phyloP scores from a whole-genome alignment of 2,888 invertebrate species.

The Parnassius orleans region DNA sequence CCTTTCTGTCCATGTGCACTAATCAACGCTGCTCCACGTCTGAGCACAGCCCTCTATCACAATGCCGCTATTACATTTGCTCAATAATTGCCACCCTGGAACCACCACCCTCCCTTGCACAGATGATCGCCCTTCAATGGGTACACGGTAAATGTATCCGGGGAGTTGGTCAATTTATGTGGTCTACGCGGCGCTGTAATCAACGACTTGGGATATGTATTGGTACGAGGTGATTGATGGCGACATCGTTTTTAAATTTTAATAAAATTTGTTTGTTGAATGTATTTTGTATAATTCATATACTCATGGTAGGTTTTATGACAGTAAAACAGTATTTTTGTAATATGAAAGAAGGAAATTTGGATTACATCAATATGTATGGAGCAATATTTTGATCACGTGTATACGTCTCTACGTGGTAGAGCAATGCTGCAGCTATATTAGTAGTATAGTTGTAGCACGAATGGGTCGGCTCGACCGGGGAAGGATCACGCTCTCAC shows the following conservation, averaged over 20 bases:
- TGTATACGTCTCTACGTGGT: no score
- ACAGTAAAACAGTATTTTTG: no score
- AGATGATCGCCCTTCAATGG: slow-evolving; percentile 40
- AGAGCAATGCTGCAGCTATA: no score
- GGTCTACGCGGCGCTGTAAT: slow-evolving; percentile 29
- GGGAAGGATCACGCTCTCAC: no score
- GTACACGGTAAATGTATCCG: slow-evolving; percentile 32
- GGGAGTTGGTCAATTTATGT: slow-evolving; percentile 36
- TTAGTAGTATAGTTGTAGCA: no score
- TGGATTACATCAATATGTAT: no score
- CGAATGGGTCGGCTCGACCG: no score
- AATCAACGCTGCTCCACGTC: slow-evolving; percentile 70
- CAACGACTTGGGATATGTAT: slow-evolving; percentile 24
- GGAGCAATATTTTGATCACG: no score
- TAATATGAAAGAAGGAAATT: no score
- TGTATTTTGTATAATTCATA: no score
- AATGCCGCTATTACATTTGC: slow-evolving; percentile 80
- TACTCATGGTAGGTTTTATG: no score
- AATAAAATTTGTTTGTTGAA: neutral
- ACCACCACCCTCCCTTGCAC: slow-evolving; percentile 35
- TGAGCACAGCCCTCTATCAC: slow-evolving; percentile 68
- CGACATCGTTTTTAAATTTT: slow-evolving; percentile 6
- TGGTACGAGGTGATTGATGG: slow-evolving; percentile 3
- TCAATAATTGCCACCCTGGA: slow-evolving; percentile 69
- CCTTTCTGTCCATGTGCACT: slow-evolving; percentile 52